Conservation (phyloP, 2,797 vertebrate species). For the Pampus argenteus region DNA sequence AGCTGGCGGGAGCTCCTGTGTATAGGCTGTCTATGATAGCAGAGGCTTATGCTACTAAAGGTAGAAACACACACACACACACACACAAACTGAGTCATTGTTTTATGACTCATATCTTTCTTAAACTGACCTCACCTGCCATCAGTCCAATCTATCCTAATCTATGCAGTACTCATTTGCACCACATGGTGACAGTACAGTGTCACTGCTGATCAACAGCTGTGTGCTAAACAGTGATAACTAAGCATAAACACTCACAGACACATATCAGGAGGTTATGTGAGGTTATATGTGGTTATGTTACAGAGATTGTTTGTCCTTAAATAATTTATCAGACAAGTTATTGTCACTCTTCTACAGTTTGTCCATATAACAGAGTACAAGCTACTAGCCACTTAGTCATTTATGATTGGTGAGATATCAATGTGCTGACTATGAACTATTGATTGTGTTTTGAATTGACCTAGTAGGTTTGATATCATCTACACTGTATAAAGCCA, state of each 20-base stretch:
- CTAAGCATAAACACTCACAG: background rate
- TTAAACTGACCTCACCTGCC: constrained; percentile 1
- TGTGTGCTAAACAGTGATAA: background rate
- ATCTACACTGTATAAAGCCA: background rate
- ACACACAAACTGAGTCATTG: background rate
- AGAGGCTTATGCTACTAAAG: constrained; percentile 97
- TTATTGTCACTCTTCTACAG: background rate
- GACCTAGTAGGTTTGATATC: background rate
- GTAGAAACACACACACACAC: constrained; percentile 70
- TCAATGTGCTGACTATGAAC: constrained; percentile 1
- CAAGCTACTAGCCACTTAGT: background rate
- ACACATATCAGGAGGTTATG: background rate
- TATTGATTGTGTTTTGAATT: constrained; percentile 16
- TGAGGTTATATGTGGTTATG: too few species aligned
- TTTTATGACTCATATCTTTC: background rate
- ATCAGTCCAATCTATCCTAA: background rate
- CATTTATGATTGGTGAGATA: constrained; percentile 19
- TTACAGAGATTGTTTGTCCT: too few species aligned
- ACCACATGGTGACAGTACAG: constrained; percentile 67
- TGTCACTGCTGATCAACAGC: constrained; percentile 17
- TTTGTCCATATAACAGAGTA: background rate
- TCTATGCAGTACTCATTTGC: constrained; percentile 24
- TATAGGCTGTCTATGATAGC: constrained; percentile 95
- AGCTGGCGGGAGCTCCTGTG: constrained; percentile 88
- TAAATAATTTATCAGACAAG: constrained; percentile 1